phyloP scores from a whole-genome alignment of 2,797 vertebrate genomes.

The Xenentodon cancila region DNA sequence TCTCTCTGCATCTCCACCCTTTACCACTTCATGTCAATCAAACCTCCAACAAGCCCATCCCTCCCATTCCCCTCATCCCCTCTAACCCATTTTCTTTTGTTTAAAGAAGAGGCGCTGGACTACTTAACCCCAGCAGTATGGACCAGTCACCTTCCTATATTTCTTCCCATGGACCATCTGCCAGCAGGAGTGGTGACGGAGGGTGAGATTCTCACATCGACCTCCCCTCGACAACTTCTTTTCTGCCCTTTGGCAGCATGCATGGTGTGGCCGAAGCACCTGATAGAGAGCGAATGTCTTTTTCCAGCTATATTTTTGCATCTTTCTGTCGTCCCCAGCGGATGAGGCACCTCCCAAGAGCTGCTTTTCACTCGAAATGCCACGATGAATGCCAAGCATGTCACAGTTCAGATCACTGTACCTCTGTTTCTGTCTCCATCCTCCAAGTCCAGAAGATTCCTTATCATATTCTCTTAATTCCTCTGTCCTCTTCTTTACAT shows the following conservation, averaged over 20 bases:
- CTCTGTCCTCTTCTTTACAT: constrained; percentile 7
- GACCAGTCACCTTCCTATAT: constrained; percentile 83
- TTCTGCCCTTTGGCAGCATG: constrained; percentile 60
- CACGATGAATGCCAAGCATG: constrained; percentile 77
- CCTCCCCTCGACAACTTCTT: constrained; percentile 44
- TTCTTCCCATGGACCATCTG: constrained; percentile 80
- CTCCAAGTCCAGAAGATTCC: constrained; percentile 13
- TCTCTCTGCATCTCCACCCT: constrained; percentile 50
- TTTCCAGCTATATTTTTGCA: constrained; percentile 32
- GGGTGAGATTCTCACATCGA: constrained; percentile 84
- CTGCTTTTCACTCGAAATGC: constrained; percentile 62
- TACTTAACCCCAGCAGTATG: constrained; percentile 83
- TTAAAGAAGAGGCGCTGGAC: constrained; percentile 82
- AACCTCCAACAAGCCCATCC: constrained; percentile 22
- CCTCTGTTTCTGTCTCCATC: constrained; percentile 24
- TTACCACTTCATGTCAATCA: constrained; percentile 55
- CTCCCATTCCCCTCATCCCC: constrained; percentile 13
- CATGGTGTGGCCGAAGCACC: constrained; percentile 77
- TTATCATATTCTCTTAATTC: constrained; percentile 5
- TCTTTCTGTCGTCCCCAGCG: constrained; percentile 42
- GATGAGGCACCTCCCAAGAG: constrained; percentile 42
- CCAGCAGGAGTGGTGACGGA: constrained; percentile 78
- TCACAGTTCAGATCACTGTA: constrained; percentile 31
- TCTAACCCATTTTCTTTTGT: constrained; percentile 63
- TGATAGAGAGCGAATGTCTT: constrained; percentile 52